Base-by-base conservation (phyloP, 2,113 vertebrate genomes). In the Eulemur macaco region DNA sequence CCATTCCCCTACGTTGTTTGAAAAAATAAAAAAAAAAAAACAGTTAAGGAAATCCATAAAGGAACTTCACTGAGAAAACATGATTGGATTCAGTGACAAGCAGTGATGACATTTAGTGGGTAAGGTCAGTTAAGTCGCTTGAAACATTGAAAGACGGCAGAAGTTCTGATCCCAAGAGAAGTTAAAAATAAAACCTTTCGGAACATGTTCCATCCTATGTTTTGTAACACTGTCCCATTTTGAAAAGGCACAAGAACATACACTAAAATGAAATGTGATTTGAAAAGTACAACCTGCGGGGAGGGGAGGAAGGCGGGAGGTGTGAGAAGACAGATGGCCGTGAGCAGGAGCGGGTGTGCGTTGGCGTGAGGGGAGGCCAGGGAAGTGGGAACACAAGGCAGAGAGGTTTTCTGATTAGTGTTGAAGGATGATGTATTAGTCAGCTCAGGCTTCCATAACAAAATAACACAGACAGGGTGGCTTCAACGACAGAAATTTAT, bases 101-200 rank as follows among this genome's bases (percentile, higher is more conserved):
- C n/a, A 74, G 89, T 86, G 73, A 69, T 34, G 39, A 63, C 60
- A 74, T 42, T 20, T 47, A 80, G 4, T 25, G 47, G 68, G 54
- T 45, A 74, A 88, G 81, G 81, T 63, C 81, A 31, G n/a, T 76
- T 39, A 89, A 66, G 31, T 15, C 29, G 66, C 31, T 13, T 17
- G 69, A 73, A 63, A 77, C 34, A 17, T 27, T 78, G 66, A 31
- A 47, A 23, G 77, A 69, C 58, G 18, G 31, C 52, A 54, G 88
- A 47, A 34, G 47, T 58, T 68, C 37, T 7, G 4, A 73, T 73
- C 42, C 66, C 27, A 15, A 66, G 64, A 83, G 71, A 94, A 60
- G 54, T 77, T 58, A 86, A 90, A 96, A 89, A 89, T 37, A 73
- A 87, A 80, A 54, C 12, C 81, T 77, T 81, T 63, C 20, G 37